Evolutionary conservation across 2,797 vertebrate species (phyloP), one percentile per base, ranked within the genome.

Genomic region (Benthosema pterotum): DNA sequence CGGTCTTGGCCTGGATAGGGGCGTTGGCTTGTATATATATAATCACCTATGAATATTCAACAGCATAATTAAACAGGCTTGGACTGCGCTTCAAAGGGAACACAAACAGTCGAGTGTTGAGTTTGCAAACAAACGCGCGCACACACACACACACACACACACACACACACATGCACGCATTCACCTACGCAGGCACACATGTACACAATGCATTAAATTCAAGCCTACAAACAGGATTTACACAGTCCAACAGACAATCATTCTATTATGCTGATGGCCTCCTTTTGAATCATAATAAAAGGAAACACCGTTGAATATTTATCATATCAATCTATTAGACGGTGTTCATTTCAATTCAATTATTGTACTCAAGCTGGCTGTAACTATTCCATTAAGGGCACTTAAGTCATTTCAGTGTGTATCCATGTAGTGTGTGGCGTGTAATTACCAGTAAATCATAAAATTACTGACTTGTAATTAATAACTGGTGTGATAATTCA

Each of bases 11-110:
- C 62, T n/a, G 22, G 52, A 71, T 77, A 52, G 82, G 79, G 84
- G 83, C 43, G 69, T 88, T 77, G 76, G 67, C 83, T 76, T 76
- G n/a, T n/a, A 76, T 65, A 85, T 83, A 65, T 79, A 79, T 79
- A 78, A 86, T 74, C 50, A 64, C 61, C 72, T 51, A 77, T 90
- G 81, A 88, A 90, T 91, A 91, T 91, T 90, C 86, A 91, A 58
- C 65, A 80, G 67, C 68, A 82, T 82, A 72, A 85, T 90, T 85
- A 87, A 85, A 87, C 70, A 75, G 73, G 71, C 72, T 65, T 68
- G 66, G 68, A 69, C 51, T 53, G 38, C 7, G 42, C 79, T 83
- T 87, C 81, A 88, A 87, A 92, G 75, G 54, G 55, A 78, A 60
- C 38, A 54, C 53, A 80, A 87, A 81, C 80, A 72, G 63, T 75